Evolutionary conservation across 2,113 vertebrate genomes (phyloP).

Genomic region (Esox niger): DNA sequence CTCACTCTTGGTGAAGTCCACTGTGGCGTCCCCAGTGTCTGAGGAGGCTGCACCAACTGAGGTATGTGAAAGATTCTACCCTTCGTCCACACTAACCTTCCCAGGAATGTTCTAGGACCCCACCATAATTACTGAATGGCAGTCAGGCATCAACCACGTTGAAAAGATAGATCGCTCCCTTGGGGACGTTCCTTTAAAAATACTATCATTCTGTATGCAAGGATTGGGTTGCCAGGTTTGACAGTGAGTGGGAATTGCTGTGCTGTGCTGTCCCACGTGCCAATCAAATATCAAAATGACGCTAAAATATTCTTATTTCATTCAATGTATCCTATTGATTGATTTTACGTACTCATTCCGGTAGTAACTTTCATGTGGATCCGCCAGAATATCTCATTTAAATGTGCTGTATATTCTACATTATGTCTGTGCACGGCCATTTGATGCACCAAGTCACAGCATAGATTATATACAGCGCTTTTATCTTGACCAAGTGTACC

Average conservation of each 20-base stretch:
- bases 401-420: not conserved
- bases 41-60: constrained; percentile 59
- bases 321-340: not conserved
- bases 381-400: not conserved
- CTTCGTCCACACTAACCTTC: not conserved
- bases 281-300: not conserved
- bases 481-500: too few species aligned
- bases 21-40: constrained; percentile 54
- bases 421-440: too few species aligned
- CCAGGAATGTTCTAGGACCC: not conserved
- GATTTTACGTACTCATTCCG: not conserved
- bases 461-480: too few species aligned
- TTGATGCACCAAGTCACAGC: too few species aligned
- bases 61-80: constrained; percentile 49
- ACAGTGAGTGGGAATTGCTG: not conserved
- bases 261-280: not conserved
- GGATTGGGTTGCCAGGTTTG: not conserved
- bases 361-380: not conserved
- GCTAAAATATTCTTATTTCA: not conserved
- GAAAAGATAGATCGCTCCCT: not conserved
- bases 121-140: too few species aligned
- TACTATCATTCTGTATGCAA: not conserved
- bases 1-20: constrained; percentile 37
- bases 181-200: not conserved
- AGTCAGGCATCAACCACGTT: too few species aligned